These are phyloP conservation scores for Epiblema foenella DNA, from an alignment of 2,888 invertebrate species.

Conservation along the genomic window DNA sequence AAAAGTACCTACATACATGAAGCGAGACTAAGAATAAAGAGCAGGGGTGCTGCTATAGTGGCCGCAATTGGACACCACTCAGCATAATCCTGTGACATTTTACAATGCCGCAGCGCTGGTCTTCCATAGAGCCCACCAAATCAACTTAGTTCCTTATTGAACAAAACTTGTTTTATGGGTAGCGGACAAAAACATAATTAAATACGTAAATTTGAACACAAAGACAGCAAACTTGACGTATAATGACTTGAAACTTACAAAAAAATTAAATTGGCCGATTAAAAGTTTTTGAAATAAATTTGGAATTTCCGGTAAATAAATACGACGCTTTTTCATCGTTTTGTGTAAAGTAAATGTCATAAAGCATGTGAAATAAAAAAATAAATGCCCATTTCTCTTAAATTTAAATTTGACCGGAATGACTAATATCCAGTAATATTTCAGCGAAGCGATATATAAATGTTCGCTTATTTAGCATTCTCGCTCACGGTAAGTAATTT, in stretches of 20 bases:
- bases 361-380: conserved; percentile 21
- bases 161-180: too few relatives aligned
- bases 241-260: background rate
- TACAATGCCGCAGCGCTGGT: too few relatives aligned
- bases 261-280: background rate
- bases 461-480: conserved; percentile 46
- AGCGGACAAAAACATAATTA: too few relatives aligned
- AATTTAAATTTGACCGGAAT: conserved; percentile 15
- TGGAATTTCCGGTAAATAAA: background rate
- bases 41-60: too few relatives aligned
- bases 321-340: conserved; percentile 17
- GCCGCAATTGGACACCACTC: too few relatives aligned
- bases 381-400: background rate
- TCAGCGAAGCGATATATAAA: conserved; percentile 54
- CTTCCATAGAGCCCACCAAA: too few relatives aligned
- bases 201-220: background rate
- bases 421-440: conserved; percentile 46
- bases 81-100: too few relatives aligned
- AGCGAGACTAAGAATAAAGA: too few relatives aligned
- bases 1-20: too few relatives aligned
- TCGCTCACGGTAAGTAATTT: conserved; percentile 58
- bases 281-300: background rate
- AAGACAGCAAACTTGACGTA: background rate
- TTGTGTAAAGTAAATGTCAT: conserved; percentile 18
- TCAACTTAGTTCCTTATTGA: too few relatives aligned